Evolutionary conservation across 2,888 invertebrate species (phyloP).

Genomic region (Heliconius hortense): DNA sequence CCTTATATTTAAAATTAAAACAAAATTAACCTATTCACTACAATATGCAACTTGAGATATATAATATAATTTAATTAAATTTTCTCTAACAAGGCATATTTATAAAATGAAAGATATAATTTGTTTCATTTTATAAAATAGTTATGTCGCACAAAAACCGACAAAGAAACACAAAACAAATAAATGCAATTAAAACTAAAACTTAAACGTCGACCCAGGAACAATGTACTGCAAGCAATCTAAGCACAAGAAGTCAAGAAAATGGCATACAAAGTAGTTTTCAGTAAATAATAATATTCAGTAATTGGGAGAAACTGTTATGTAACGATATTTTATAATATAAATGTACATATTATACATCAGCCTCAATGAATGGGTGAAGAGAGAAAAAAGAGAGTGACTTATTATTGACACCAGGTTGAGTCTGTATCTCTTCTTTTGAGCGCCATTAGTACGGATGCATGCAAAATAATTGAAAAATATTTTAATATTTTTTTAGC

Average conservation of each 20-base stretch:
- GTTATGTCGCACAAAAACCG: constrained; percentile 33
- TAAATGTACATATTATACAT: not conserved
- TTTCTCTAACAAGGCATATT: not conserved
- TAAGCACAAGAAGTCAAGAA: not conserved
- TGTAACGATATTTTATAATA: not conserved
- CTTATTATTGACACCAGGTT: too few relatives aligned
- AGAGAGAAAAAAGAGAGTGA: too few relatives aligned
- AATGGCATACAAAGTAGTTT: not conserved
- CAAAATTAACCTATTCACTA: not conserved
- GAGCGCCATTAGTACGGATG: not conserved
- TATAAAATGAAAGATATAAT: not conserved
- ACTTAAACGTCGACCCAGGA: constrained; percentile 50
- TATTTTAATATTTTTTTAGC: not conserved
- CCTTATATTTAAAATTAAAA: not conserved
- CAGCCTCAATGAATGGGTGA: too few relatives aligned
- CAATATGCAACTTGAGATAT: not conserved
- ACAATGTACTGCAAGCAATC: constrained; percentile 51
- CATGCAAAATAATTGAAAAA: not conserved
- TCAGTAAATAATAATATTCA: not conserved
- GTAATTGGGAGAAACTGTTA: too few relatives aligned
- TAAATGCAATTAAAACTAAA: constrained; percentile 48
- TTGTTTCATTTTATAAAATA: constrained; percentile 4
- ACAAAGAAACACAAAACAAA: constrained; percentile 43
- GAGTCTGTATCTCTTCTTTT: too few relatives aligned
- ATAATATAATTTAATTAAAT: not conserved